These are phyloP conservation scores for Deroplatys truncata DNA, from an alignment of 2,888 invertebrate species.

Conservation along the genomic window DNA sequence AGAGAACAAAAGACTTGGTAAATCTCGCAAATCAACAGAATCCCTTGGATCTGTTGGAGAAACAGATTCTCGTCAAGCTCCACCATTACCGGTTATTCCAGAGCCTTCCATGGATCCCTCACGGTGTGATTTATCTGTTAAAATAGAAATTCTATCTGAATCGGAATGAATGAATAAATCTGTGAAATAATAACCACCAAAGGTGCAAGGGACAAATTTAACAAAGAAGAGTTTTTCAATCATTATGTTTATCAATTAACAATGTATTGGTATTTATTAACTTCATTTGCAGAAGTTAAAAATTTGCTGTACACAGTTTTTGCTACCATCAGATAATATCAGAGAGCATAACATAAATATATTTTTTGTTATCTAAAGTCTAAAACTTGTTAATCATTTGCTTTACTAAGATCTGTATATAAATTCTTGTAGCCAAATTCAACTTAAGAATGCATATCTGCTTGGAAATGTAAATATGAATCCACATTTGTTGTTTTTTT, in stretches of 20 bases:
- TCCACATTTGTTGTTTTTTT: neutral
- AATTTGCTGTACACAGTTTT: neutral
- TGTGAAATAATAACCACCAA: neutral
- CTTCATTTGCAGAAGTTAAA: neutral
- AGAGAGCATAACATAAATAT: neutral
- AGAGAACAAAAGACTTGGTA: conserved; percentile 23
- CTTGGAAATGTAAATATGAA: neutral
- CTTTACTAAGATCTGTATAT: neutral
- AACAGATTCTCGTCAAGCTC: conserved; percentile 15
- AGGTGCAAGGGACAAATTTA: neutral
- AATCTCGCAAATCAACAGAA: conserved; percentile 15
- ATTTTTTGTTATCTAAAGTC: neutral
- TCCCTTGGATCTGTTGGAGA: neutral
- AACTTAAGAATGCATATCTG: neutral
- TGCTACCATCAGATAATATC: neutral
- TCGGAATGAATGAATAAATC: neutral
- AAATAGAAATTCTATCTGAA: conserved; percentile 13
- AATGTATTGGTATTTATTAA: neutral
- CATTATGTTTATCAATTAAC: neutral
- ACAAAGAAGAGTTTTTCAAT: neutral
- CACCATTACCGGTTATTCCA: conserved; percentile 27
- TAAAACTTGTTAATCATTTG: neutral
- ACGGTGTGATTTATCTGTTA: neutral
- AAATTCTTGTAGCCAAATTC: neutral
- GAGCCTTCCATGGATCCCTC: conserved; percentile 22